Base-by-base conservation (phyloP, 2,888 invertebrate genomes). In the Neocrepidodera transversa region DNA sequence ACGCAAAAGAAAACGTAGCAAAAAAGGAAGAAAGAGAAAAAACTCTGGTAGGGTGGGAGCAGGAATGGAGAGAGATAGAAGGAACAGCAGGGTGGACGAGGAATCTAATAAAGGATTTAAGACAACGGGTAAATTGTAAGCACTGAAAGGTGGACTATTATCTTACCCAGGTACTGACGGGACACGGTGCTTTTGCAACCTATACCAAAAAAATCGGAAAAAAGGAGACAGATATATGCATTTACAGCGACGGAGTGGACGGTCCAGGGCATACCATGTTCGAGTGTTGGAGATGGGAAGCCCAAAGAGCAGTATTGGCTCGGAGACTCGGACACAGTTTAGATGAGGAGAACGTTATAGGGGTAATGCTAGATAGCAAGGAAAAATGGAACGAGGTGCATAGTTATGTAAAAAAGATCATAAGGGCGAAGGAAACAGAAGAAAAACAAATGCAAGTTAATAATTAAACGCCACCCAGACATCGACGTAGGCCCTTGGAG, bases 381-480 rank as follows among this genome's bases (percentile, higher is more conserved):
- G 13, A 35, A 11, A n/a, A 35, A 35, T 35, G 35, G 35, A 13
- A 35, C 11, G 13, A 11, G 13, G 13, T 35, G 13, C 35, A 35
- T 35, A 10, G 11, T 5, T 11, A 5, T n/a, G 35, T 35, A 35
- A 35, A 10, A 35, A 13, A 11, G 11, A 10, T 35, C 5, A 35
- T 35, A 10, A 35, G 13, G 3, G 11, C 4, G 10, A 54, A 48
- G 40, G 40, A 38, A 49, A 56, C 38, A n/a, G 40, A 40, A 18
- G 7, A 40, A 13, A 40, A 16, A 13, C 6, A 16, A 8, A 6
- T 16, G 10, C 40, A 40, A 13, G 14, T 7, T 5, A 23, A 23
- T 23, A 7, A 23, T 23, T 23, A 7, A 23, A 3, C 7, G 23
- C 23, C 23, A 5, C 23, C 23, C 7, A 23, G 23, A 23, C 23